phyloP scores from a whole-genome alignment of 2,797 vertebrate genomes.

The Poecilia picta region DNA sequence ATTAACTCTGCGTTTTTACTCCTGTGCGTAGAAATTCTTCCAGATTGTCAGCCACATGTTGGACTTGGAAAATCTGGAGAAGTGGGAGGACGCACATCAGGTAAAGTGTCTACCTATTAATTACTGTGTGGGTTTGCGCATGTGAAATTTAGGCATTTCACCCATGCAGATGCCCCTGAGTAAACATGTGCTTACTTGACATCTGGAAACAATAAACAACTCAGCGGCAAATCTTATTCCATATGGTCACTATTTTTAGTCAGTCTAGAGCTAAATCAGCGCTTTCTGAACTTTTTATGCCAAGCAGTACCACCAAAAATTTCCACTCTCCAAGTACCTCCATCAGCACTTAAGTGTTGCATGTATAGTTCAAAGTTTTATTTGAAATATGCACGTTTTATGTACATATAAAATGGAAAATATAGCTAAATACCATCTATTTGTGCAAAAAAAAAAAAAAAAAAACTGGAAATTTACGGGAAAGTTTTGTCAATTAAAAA shows the following conservation, averaged over 20 bases:
- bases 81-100: slow-evolving; percentile 98
- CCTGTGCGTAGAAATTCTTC: slow-evolving; percentile 91
- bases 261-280: neutral
- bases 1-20: slow-evolving; percentile 7
- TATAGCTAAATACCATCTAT: neutral
- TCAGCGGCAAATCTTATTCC: slow-evolving; percentile 31
- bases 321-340: neutral
- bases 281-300: neutral
- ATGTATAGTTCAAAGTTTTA: neutral
- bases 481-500: neutral
- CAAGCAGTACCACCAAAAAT: neutral
- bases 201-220: slow-evolving; percentile 60
- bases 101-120: slow-evolving; percentile 71
- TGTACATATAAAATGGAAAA: neutral
- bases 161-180: slow-evolving; percentile 43
- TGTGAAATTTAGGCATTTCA: slow-evolving; percentile 30
- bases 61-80: slow-evolving; percentile 92
- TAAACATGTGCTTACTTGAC: slow-evolving; percentile 50
- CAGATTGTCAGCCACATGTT: slow-evolving; percentile 98
- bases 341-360: neutral
- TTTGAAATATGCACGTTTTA: neutral
- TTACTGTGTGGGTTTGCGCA: slow-evolving; percentile 10
- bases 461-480: neutral
- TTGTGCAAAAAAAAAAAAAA: neutral
- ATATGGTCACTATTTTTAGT: slow-evolving; percentile 37